A percentile compares a stretch with the other conserved stretches of the same genome.
phyloP scores from a whole-genome alignment of 2,113 vertebrate species.

The Xenus cinereus region DNA sequence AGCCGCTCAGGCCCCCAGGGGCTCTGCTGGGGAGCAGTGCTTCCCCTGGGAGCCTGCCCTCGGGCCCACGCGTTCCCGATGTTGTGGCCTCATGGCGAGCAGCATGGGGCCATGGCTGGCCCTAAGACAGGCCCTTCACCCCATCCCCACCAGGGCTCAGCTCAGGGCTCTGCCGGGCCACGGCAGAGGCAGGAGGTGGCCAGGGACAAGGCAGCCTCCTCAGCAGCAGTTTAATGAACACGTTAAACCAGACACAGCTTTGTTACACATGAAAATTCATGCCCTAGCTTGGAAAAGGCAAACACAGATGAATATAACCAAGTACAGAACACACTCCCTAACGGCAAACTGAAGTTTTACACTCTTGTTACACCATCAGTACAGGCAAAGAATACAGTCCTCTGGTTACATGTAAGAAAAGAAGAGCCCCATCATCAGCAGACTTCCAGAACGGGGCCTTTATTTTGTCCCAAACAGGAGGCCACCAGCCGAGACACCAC shows the following conservation, averaged over 20 bases:
- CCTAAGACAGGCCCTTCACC: not conserved
- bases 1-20: not conserved
- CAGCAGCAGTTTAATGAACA: not conserved
- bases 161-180: not conserved
- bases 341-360: not conserved
- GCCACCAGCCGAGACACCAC: not conserved
- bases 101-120: accelerated
- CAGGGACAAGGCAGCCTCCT: not conserved
- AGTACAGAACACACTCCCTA: not conserved
- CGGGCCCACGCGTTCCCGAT: no score
- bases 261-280: accelerated
- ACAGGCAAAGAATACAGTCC: not conserved
- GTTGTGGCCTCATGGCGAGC: not conserved
- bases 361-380: not conserved
- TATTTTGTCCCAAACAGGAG: not conserved
- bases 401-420: not conserved
- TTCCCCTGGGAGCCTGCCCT: not conserved
- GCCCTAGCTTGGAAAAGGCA: not conserved
- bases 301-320: not conserved
- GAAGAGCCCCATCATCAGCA: not conserved
- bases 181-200: no score
- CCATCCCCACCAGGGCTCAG: not conserved
- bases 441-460: not conserved
- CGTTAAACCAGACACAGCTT: not conserved
- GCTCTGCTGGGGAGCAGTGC: not conserved